These are phyloP conservation scores for Eupithecia tripunctaria DNA, from an alignment of 2,888 invertebrate species.

Conservation along the genomic window DNA sequence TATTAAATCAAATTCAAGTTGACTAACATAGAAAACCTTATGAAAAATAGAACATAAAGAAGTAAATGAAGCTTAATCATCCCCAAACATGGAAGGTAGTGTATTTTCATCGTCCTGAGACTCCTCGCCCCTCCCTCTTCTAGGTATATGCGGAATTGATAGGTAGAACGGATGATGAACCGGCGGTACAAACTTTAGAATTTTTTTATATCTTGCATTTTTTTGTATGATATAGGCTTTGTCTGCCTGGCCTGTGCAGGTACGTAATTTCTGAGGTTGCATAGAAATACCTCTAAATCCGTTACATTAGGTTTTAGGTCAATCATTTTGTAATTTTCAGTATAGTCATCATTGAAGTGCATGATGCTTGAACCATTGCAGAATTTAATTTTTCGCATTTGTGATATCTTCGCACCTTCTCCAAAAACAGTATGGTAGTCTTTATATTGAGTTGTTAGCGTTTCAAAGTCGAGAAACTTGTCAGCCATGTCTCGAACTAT, in stretches of 20 bases:
- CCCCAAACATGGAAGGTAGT: not conserved
- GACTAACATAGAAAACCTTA: conserved; percentile 14
- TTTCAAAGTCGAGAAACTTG: conserved; percentile 36
- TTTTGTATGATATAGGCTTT: conserved; percentile 38
- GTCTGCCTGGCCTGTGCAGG: conserved; percentile 30
- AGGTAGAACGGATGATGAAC: conserved; percentile 36
- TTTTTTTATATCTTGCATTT: conserved; percentile 40
- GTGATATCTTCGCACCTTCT: conserved; percentile 36
- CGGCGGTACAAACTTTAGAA: conserved; percentile 37
- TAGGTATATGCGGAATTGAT: conserved; percentile 15
- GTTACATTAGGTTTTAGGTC: conserved; percentile 40
- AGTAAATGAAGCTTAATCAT: not conserved
- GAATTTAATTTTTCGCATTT: conserved; percentile 35
- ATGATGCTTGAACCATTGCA: conserved; percentile 2
- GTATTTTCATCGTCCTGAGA: conserved; percentile 2
- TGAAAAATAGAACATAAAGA: conserved; percentile 14
- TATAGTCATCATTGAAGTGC: too few species aligned
- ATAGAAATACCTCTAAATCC: conserved; percentile 36
- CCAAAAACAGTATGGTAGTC: conserved; percentile 33
- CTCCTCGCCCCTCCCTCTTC: conserved; percentile 5
- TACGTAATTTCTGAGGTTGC: conserved; percentile 39
- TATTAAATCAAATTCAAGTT: conserved; percentile 10
- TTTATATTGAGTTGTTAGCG: conserved; percentile 32
- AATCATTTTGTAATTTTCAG: conserved; percentile 29
- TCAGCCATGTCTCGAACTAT: conserved; percentile 32